Percentiles rank a stretch among this genome's conserved stretches.
These are phyloP conservation scores for Rotaria sp. DNA, from an alignment of 2,888 invertebrate species.

Conservation along the genomic window DNA sequence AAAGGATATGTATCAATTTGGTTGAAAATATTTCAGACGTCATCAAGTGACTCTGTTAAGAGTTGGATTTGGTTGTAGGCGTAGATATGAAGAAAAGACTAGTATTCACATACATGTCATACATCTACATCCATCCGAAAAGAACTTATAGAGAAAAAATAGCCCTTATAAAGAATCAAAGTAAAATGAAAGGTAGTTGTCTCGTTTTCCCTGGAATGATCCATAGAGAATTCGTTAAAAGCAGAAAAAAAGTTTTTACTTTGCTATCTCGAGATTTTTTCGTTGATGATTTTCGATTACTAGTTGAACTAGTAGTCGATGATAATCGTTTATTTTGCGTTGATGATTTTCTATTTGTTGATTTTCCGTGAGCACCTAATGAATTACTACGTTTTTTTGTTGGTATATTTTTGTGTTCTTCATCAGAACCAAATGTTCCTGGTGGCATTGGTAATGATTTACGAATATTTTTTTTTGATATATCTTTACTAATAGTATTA, in stretches of 20 bases:
- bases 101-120: too few relatives aligned
- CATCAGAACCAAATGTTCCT: background rate
- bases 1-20: too few relatives aligned
- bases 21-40: too few relatives aligned
- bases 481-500: background rate
- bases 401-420: background rate
- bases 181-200: too few relatives aligned
- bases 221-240: background rate
- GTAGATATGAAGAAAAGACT: too few relatives aligned
- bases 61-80: too few relatives aligned
- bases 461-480: background rate
- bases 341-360: background rate
- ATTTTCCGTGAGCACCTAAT: background rate
- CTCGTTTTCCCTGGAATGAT: too few relatives aligned
- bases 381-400: background rate
- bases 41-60: too few relatives aligned
- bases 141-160: too few relatives aligned
- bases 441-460: background rate
- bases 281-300: background rate
- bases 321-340: background rate
- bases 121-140: too few relatives aligned
- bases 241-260: background rate
- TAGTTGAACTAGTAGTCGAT: background rate
- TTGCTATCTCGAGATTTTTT: constrained; percentile 11
- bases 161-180: too few relatives aligned